Percentiles rank a stretch among this genome's conserved stretches.
phyloP scores from a whole-genome alignment of 1,140 invertebrate genomes.

The Drosophila bifasciata region DNA sequence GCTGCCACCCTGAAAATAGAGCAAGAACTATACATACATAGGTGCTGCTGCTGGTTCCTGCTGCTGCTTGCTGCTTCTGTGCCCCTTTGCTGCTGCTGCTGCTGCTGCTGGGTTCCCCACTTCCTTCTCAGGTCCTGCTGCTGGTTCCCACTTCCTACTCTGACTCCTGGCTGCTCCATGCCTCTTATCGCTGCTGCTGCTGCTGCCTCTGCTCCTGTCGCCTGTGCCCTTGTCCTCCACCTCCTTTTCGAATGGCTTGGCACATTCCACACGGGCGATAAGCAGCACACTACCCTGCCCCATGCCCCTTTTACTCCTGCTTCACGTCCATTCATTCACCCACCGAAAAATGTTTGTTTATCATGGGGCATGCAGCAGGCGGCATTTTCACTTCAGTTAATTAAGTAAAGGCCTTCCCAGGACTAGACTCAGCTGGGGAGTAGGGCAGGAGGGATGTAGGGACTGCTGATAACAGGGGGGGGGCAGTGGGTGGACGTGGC shows the following conservation, averaged over 20 bases:
- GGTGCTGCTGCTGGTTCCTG: too few species aligned
- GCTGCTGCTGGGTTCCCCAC: conserved; percentile 1
- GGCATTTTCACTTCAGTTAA: conserved; percentile 81
- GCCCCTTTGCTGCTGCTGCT: too few species aligned
- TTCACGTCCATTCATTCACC: conserved; percentile 9
- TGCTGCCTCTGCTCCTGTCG: conserved; percentile 31
- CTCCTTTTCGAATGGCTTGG: conserved; percentile 55
- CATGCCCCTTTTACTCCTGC: conserved; percentile 1
- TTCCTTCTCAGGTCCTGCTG: too few species aligned
- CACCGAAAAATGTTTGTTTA: conserved; percentile 72
- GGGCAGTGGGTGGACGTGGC: conserved; percentile 14
- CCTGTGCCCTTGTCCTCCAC: conserved; percentile 30
- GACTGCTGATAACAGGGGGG: conserved; percentile 12
- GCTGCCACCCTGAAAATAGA: too few species aligned
- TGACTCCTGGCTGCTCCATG: conserved; percentile 5
- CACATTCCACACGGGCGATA: conserved; percentile 55
- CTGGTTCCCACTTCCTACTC: too few species aligned
- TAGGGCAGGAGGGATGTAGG: not conserved
- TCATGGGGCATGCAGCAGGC: conserved; percentile 60
- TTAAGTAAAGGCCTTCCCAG: conserved; percentile 70
- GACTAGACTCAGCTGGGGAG: not conserved
- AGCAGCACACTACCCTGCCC: conserved; percentile 41
- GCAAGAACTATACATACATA: too few species aligned
- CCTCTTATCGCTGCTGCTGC: conserved; percentile 16
- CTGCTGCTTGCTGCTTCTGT: too few species aligned